A percentile compares a stretch with the other conserved stretches of the same genome.
Evolutionary conservation across 1,140 invertebrate species (phyloP).

Genomic region (Diorhabda carinulata): DNA sequence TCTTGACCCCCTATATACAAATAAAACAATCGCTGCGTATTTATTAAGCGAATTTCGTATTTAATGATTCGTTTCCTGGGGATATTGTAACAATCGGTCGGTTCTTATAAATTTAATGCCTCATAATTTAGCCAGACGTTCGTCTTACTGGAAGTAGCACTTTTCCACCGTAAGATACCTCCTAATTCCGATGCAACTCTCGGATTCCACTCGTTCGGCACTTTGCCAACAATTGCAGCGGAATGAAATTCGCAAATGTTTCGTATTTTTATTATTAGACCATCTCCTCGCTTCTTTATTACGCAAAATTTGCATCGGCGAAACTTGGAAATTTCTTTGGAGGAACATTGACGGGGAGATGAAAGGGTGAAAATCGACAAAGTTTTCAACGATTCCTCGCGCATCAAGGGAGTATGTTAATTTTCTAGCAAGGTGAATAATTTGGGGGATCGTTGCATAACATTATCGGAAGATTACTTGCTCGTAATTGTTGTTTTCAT

Average conservation of each 20-base stretch:
- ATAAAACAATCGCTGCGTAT: too few relatives aligned
- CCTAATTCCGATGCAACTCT: constrained; percentile 16
- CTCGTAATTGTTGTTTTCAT: background rate
- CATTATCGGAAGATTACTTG: background rate
- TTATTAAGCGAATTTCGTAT: too few relatives aligned
- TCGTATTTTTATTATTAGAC: constrained; percentile 36
- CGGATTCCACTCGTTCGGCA: constrained; percentile 26
- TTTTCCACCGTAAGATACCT: background rate
- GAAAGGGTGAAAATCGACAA: constrained; percentile 21
- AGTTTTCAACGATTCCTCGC: constrained; percentile 11
- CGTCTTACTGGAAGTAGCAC: background rate
- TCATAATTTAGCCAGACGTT: too few relatives aligned
- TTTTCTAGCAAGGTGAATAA: constrained; percentile 13
- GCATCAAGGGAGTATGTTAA: constrained; percentile 19
- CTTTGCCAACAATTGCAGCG: constrained; percentile 27
- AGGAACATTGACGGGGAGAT: constrained; percentile 20
- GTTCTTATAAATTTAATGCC: too few relatives aligned
- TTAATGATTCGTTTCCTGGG: too few relatives aligned
- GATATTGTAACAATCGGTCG: too few relatives aligned
- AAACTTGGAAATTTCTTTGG: constrained; percentile 17
- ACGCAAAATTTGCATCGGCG: constrained; percentile 30
- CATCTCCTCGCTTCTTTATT: constrained; percentile 35
- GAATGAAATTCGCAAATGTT: constrained; percentile 34
- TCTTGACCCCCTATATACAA: too few relatives aligned
- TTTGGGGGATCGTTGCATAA: constrained; percentile 1